A percentile compares a stretch with the other conserved stretches of the same genome.
These are phyloP conservation scores for Ctena decussata DNA, from an alignment of 2,888 invertebrate species.

Conservation along the genomic window DNA sequence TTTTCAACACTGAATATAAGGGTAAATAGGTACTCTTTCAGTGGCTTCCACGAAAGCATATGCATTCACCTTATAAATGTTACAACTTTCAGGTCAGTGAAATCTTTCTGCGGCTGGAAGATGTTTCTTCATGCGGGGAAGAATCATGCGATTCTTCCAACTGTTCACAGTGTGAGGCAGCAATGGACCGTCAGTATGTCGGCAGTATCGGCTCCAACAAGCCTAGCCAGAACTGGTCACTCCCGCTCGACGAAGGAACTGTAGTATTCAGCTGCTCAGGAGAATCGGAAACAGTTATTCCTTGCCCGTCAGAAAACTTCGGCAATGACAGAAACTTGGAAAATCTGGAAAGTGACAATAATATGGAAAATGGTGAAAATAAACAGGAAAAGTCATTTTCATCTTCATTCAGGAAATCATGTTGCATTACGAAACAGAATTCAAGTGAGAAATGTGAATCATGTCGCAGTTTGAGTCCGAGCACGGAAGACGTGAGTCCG, in stretches of 20 bases:
- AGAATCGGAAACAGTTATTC: not conserved
- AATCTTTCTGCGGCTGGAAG: conserved; percentile 47
- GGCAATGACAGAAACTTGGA: not conserved
- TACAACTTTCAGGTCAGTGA: conserved; percentile 48
- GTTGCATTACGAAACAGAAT: not conserved
- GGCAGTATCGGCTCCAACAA: not conserved
- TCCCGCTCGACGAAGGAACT: conserved; percentile 11
- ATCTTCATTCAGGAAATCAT: not conserved
- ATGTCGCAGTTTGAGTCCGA: not conserved
- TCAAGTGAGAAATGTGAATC: not conserved
- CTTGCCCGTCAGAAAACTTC: not conserved
- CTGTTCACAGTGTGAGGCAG: conserved; percentile 60
- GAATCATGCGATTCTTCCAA: conserved; percentile 63
- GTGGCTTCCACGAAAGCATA: too few species aligned
- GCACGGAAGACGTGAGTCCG: not conserved
- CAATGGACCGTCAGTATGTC: conserved; percentile 43
- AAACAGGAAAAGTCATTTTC: not conserved
- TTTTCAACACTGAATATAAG: too few species aligned
- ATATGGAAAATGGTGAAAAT: not conserved
- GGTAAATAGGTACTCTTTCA: too few species aligned
- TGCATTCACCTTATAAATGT: too few species aligned
- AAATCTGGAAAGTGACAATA: not conserved
- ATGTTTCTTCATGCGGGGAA: conserved; percentile 47
- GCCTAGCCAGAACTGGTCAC: not conserved
- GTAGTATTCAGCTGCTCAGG: not conserved